These are phyloP conservation scores for Smittia sp. DNA, from an alignment of 2,888 invertebrate species.

Conservation along the genomic window DNA sequence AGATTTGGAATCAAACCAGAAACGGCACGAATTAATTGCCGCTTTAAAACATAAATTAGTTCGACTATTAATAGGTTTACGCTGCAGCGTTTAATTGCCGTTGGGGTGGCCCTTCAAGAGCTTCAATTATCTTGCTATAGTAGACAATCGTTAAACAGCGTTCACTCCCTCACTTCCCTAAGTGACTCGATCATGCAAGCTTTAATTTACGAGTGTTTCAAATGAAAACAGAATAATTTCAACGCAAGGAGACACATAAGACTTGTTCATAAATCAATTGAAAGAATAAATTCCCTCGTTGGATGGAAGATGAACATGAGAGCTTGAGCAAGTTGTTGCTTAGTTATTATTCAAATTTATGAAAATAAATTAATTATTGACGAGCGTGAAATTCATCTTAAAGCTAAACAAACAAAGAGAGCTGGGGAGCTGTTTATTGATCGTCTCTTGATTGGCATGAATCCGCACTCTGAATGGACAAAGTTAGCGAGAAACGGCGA, in stretches of 20 bases:
- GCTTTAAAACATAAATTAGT: constrained; percentile 16
- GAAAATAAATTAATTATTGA: constrained; percentile 1
- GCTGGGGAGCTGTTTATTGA: background rate
- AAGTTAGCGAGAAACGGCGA: no score
- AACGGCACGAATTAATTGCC: constrained; percentile 15
- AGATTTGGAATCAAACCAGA: constrained; percentile 20
- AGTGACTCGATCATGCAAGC: background rate
- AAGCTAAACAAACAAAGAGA: background rate
- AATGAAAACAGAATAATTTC: constrained; percentile 18
- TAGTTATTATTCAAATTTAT: constrained; percentile 5
- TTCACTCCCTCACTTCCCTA: constrained; percentile 5
- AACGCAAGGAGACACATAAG: background rate
- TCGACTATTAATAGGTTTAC: constrained; percentile 12
- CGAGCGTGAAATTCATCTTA: background rate
- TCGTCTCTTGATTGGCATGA: background rate
- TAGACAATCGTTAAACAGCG: background rate
- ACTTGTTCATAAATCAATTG: constrained; percentile 22
- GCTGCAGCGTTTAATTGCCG: background rate
- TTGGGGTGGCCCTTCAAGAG: background rate
- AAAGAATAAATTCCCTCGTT: background rate
- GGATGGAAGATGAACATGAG: background rate
- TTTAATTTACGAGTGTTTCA: constrained; percentile 13
- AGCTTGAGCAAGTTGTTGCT: background rate
- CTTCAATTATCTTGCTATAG: background rate
- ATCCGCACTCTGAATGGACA: background rate